phyloP scores from a whole-genome alignment of 2,888 invertebrate genomes.

The Odontocolon sp. region DNA sequence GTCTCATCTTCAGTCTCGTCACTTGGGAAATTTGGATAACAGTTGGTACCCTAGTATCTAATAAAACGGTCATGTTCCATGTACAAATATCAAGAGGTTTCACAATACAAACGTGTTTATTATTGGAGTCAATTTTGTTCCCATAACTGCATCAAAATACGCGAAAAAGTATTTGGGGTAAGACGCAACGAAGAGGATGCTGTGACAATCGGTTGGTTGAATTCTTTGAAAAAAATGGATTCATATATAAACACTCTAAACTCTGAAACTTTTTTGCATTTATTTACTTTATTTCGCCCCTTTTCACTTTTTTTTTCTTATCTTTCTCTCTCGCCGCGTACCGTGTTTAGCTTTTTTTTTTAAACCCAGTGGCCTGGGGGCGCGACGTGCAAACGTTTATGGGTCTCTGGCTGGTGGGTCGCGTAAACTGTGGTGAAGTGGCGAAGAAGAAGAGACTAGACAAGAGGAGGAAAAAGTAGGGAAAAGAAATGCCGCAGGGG shows the following conservation, averaged over 20 bases:
- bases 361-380: neutral
- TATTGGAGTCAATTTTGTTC: constrained; percentile 5
- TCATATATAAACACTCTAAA: neutral
- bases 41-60: constrained; percentile 9
- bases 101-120: neutral
- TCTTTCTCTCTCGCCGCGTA: constrained; percentile 1
- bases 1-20: constrained; percentile 24
- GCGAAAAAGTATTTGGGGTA: too few species aligned
- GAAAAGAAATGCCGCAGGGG: constrained; percentile 18
- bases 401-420: constrained; percentile 12
- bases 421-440: constrained; percentile 21
- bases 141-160: too few species aligned
- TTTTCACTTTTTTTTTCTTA: neutral
- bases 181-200: neutral
- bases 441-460: neutral
- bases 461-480: neutral
- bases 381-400: constrained; percentile 28
- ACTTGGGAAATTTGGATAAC: constrained; percentile 51
- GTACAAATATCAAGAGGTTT: constrained; percentile 15
- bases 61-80: constrained; percentile 19
- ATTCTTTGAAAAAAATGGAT: neutral
- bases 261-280: neutral
- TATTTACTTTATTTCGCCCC: constrained; percentile 3
- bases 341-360: constrained; percentile 11
- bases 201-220: neutral